Conservation (phyloP, 37 sponge, comb jelly and placozoan genomes). For the Ianthella basta region DNA sequence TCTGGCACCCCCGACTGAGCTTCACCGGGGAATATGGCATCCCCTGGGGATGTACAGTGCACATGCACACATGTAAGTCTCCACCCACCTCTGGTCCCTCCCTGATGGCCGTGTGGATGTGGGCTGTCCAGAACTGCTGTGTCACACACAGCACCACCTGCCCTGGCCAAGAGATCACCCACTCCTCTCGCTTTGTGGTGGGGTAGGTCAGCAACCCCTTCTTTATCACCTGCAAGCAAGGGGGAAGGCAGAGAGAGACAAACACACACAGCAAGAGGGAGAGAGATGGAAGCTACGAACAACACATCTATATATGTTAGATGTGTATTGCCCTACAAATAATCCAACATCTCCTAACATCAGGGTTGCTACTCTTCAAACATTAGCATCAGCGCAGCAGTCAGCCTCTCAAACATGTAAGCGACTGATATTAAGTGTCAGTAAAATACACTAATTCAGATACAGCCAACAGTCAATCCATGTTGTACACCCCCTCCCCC, state of each 20-base stretch:
- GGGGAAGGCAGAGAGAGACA: neutral
- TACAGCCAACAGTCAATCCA: no score
- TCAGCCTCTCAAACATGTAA: no score
- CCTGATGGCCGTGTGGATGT: slow-evolving; percentile 83
- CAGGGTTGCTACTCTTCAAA: no score
- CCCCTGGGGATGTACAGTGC: neutral
- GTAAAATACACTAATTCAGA: no score
- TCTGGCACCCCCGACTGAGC: no score
- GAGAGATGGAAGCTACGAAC: neutral
- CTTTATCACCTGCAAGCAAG: slow-evolving; percentile 64
- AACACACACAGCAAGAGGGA: neutral
- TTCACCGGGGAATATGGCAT: no score
- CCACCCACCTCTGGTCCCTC: slow-evolving; percentile 75
- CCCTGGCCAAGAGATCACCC: slow-evolving; percentile 95
- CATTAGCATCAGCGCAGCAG: no score
- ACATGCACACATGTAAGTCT: neutral
- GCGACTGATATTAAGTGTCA: no score
- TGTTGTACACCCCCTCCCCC: no score
- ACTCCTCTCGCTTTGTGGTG: slow-evolving; percentile 71
- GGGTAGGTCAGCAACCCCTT: slow-evolving; percentile 74
- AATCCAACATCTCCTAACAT: slow-evolving; percentile 1
- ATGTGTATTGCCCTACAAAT: no score
- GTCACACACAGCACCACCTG: slow-evolving; percentile 98
- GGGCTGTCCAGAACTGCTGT: slow-evolving; percentile 94
- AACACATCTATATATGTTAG: neutral